phyloP scores from a whole-genome alignment of 2,797 vertebrate genomes.

The Gouania willdenowi region DNA sequence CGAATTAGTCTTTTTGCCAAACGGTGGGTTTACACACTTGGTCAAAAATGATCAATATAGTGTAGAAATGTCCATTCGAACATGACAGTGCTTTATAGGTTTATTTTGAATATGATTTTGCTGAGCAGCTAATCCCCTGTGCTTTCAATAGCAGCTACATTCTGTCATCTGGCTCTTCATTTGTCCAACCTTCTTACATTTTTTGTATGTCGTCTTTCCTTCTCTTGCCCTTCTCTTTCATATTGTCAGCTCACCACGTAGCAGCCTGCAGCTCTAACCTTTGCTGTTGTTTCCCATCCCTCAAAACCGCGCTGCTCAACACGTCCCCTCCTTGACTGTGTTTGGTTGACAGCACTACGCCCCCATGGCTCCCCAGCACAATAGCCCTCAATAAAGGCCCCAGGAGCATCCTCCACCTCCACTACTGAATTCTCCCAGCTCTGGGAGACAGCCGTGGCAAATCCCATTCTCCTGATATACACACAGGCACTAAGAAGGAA shows the following conservation, averaged over 20 bases:
- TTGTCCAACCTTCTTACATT: background rate
- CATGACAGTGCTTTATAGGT: slow-evolving; percentile 29
- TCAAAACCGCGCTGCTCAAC: slow-evolving; percentile 44
- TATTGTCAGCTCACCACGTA: slow-evolving; percentile 44
- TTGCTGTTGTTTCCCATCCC: slow-evolving; percentile 54
- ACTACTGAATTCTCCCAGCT: slow-evolving; percentile 53
- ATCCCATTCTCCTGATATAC: slow-evolving; percentile 62
- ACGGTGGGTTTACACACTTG: slow-evolving; percentile 8
- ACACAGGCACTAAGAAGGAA: background rate
- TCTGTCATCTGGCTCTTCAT: slow-evolving; percentile 8
- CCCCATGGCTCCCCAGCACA: slow-evolving; percentile 59
- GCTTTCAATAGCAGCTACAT: slow-evolving; percentile 19
- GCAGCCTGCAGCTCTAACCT: slow-evolving; percentile 60
- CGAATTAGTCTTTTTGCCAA: slow-evolving; percentile 15
- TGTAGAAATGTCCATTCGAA: slow-evolving; percentile 36
- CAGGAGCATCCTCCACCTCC: slow-evolving; percentile 57
- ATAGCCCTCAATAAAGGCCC: slow-evolving; percentile 63
- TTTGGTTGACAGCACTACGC: slow-evolving; percentile 63
- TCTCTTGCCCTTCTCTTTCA: slow-evolving; percentile 39
- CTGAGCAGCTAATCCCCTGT: slow-evolving; percentile 29
- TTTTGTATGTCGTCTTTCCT: slow-evolving; percentile 1
- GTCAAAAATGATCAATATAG: slow-evolving; percentile 2
- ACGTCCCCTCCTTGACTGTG: slow-evolving; percentile 52
- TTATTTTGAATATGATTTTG: slow-evolving; percentile 32
- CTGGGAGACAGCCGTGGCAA: slow-evolving; percentile 64